phyloP scores from a whole-genome alignment of 2,797 vertebrate genomes.

The Microctenopoma steveboyesi region DNA sequence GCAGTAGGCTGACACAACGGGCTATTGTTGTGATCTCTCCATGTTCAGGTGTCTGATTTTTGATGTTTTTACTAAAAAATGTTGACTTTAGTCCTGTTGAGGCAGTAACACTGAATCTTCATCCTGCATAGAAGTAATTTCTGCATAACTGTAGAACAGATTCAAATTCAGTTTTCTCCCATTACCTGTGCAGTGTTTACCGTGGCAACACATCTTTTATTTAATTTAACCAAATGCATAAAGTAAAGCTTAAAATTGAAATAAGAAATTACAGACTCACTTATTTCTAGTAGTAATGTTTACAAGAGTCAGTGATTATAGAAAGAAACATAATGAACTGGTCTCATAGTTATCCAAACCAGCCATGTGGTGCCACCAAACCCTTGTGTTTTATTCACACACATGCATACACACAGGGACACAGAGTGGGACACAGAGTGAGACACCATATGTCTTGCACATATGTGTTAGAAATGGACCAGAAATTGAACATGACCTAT shows the following conservation, averaged over 20 bases:
- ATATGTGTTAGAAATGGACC: constrained; percentile 56
- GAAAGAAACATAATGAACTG: constrained; percentile 4
- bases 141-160: neutral
- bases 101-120: neutral
- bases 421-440: neutral
- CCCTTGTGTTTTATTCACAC: constrained; percentile 44
- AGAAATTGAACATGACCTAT: constrained; percentile 49
- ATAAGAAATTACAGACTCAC: too few species aligned
- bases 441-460: constrained; percentile 59
- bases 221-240: neutral
- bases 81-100: too few species aligned
- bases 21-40: too few species aligned
- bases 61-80: too few species aligned
- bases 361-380: constrained; percentile 14
- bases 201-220: neutral
- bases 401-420: neutral
- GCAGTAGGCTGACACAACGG: too few species aligned
- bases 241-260: neutral
- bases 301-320: too few species aligned
- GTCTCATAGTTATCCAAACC: neutral
- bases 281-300: neutral
- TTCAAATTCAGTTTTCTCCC: neutral
- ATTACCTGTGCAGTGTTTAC: neutral
- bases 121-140: neutral
- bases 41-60: too few species aligned